phyloP scores from a whole-genome alignment of 2,113 vertebrate species.

The Daphoenositta chrysoptera region DNA sequence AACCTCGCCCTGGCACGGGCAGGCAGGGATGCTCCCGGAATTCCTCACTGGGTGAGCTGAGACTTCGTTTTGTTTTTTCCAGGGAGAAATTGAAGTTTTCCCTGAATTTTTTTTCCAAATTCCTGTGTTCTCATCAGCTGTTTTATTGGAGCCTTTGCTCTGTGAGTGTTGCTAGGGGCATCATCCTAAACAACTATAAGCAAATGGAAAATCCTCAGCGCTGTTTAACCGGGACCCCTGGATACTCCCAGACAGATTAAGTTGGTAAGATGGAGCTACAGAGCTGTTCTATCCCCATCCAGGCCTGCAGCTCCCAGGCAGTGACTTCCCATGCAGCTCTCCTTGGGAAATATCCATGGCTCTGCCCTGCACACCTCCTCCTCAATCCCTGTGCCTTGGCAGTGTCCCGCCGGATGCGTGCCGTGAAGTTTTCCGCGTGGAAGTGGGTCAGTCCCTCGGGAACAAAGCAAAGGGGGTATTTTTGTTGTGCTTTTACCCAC shows the following conservation, averaged over 20 bases:
- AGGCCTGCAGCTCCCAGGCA: neutral
- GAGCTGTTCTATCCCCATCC: neutral
- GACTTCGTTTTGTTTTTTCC: neutral
- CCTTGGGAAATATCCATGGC: neutral
- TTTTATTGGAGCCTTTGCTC: neutral
- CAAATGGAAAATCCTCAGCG: neutral
- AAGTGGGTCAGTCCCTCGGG: neutral
- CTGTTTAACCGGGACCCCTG: neutral
- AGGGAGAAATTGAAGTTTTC: neutral
- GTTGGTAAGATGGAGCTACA: neutral
- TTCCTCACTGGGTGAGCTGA: neutral
- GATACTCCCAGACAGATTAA: neutral
- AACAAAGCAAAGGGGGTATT: neutral
- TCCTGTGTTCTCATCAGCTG: neutral
- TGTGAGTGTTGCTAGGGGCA: neutral
- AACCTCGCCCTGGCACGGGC: neutral
- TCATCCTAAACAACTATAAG: neutral
- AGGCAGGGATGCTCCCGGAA: neutral
- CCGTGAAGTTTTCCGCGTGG: neutral
- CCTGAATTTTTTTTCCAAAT: neutral
- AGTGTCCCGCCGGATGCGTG: fast-evolving
- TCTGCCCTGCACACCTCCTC: neutral
- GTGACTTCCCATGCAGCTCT: neutral
- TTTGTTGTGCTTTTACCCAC: neutral
- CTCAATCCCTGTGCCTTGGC: neutral